phyloP scores from a whole-genome alignment of 2,113 vertebrate genomes.

The Nothobranchius kuhntae region DNA sequence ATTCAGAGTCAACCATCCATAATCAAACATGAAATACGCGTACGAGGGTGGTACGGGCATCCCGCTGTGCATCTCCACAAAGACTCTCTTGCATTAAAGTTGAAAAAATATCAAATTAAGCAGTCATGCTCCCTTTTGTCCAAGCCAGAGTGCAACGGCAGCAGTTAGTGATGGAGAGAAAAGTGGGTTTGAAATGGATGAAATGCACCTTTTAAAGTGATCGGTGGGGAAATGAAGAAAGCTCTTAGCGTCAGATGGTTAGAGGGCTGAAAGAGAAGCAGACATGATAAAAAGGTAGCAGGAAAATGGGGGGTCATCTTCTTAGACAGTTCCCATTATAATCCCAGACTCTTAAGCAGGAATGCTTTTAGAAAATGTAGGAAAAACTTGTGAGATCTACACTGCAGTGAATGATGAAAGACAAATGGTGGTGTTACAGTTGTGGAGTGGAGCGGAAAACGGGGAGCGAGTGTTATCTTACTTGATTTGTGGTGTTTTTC shows the following conservation, averaged over 20 bases:
- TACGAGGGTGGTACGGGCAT: conserved; percentile 37
- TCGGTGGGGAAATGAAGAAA: conserved; percentile 51
- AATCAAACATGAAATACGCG: conserved; percentile 31
- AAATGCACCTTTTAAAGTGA: conserved; percentile 50
- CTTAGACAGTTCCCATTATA: conserved; percentile 26
- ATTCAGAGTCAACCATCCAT: conserved; percentile 46
- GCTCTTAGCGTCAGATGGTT: conserved; percentile 60
- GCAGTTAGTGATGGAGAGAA: conserved; percentile 54
- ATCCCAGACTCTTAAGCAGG: conserved; percentile 10
- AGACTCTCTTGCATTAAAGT: conserved; percentile 51
- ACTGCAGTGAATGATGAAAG: conserved; percentile 29
- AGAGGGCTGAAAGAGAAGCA: conserved; percentile 26
- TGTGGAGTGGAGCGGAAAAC: conserved; percentile 19
- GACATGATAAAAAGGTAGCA: conserved; percentile 58
- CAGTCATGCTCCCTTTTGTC: conserved; percentile 48
- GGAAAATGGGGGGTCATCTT: conserved; percentile 56
- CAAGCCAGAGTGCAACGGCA: conserved; percentile 49
- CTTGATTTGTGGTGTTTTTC: conserved; percentile 62
- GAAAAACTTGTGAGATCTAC: conserved; percentile 24
- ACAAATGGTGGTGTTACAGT: conserved; percentile 18
- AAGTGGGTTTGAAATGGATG: conserved; percentile 2
- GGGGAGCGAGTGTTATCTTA: conserved; percentile 50
- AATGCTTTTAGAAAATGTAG: conserved; percentile 32
- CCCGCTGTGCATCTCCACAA: conserved; percentile 28
- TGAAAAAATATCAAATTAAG: conserved; percentile 68